A percentile compares a stretch with the other conserved stretches of the same genome.
Evolutionary conservation across 2,113 vertebrate species (phyloP).

Genomic region (Actenoides lindsayi): DNA sequence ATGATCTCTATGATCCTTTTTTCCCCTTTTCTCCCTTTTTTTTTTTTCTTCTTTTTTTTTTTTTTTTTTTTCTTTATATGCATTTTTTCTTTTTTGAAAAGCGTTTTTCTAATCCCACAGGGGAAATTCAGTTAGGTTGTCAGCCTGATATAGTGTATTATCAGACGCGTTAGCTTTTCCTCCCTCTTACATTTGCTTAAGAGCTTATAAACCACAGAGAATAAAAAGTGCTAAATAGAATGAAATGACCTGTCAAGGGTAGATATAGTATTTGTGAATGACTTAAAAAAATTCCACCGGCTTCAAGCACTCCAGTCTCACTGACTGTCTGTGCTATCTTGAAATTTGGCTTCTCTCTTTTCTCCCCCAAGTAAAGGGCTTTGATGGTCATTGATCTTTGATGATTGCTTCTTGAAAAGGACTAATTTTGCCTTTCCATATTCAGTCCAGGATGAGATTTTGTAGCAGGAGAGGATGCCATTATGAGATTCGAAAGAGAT

Average conservation of each 20-base stretch:
- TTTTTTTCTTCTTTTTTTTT: fast-evolving
- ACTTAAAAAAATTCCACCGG: slow-evolving; percentile 29
- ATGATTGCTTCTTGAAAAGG: slow-evolving; percentile 41
- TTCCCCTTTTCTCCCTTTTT: fast-evolving
- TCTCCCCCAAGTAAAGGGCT: not conserved
- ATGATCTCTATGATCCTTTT: slow-evolving; percentile 39
- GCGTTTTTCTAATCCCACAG: slow-evolving; percentile 49
- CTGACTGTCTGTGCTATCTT: not conserved
- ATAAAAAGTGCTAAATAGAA: slow-evolving; percentile 69
- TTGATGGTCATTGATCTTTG: slow-evolving; percentile 48
- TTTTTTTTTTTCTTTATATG: not conserved
- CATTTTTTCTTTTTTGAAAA: slow-evolving; percentile 59
- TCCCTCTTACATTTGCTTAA: slow-evolving; percentile 72
- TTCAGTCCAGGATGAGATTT: not conserved
- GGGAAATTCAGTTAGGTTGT: slow-evolving; percentile 61
- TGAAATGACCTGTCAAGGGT: slow-evolving; percentile 69
- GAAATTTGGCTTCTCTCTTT: slow-evolving; percentile 13
- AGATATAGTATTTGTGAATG: slow-evolving; percentile 56
- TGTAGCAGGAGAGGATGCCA: not conserved
- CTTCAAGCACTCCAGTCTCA: slow-evolving; percentile 1
- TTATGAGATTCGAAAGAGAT: not conserved
- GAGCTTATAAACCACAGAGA: slow-evolving; percentile 65
- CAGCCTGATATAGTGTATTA: slow-evolving; percentile 60
- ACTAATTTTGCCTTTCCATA: not conserved
- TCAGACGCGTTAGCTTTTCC: slow-evolving; percentile 53